Conservation (phyloP, 2,797 vertebrate genomes). For the Pachyuromys duprasi region DNA sequence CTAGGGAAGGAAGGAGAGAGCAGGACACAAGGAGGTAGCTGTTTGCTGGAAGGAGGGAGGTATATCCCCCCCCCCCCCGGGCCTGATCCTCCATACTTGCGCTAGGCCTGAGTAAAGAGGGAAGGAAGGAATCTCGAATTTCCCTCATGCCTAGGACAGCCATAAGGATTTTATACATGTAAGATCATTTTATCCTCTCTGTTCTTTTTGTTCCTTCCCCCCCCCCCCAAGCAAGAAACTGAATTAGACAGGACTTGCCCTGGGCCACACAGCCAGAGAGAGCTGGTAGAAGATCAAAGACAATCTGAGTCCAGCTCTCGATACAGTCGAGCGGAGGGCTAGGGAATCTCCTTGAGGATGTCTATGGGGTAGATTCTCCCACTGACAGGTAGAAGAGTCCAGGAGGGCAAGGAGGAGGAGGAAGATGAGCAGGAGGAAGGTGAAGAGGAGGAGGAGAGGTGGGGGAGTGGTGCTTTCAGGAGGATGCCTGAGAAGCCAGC, state of each 20-base stretch:
- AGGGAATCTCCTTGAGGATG: background rate
- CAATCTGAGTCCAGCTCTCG: background rate
- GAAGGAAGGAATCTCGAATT: background rate
- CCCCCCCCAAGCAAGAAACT: conserved; percentile 17
- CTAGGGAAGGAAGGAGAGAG: background rate
- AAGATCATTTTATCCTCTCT: conserved; percentile 6
- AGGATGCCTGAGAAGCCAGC: accelerated
- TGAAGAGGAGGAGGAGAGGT: background rate
- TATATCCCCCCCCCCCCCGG: too few species aligned
- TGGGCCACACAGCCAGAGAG: background rate
- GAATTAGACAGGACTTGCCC: background rate
- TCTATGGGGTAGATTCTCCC: background rate
- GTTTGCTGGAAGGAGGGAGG: too few species aligned
- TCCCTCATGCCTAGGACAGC: background rate
- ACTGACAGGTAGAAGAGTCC: background rate
- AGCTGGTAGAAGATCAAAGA: background rate
- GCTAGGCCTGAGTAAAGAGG: background rate
- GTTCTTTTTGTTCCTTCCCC: background rate
- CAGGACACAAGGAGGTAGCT: background rate
- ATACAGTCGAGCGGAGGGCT: too few species aligned
- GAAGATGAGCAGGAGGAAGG: background rate
- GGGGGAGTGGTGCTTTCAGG: accelerated
- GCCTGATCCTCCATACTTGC: accelerated
- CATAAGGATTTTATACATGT: background rate
- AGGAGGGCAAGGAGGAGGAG: background rate